phyloP scores from a whole-genome alignment of 2,113 vertebrate species.

The Pseudorasbora parva region DNA sequence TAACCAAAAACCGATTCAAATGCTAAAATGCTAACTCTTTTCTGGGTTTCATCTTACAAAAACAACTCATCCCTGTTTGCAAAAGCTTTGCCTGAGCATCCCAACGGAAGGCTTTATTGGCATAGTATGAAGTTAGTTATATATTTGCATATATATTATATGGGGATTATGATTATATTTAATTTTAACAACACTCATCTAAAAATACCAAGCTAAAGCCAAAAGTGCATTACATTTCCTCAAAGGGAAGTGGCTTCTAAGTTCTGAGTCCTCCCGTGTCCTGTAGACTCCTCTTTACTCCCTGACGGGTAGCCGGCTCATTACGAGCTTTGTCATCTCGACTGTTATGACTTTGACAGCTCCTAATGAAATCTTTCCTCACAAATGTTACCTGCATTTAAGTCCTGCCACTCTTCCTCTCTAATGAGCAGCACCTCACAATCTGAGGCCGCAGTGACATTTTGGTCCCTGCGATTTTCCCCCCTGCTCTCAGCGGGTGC shows the following conservation, averaged over 20 bases:
- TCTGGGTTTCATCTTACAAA: background rate
- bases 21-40: background rate
- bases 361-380: constrained; percentile 62
- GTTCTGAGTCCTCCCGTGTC: background rate
- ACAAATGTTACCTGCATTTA: constrained; percentile 67
- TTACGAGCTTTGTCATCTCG: constrained; percentile 55
- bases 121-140: background rate
- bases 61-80: background rate
- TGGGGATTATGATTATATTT: background rate
- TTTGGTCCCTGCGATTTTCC: constrained; percentile 68
- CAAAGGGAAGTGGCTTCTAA: background rate
- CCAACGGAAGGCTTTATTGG: background rate
- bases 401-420: constrained; percentile 60
- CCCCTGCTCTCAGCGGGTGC: constrained; percentile 58
- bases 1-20: background rate
- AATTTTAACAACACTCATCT: background rate
- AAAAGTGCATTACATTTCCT: background rate
- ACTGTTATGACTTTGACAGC: constrained; percentile 56
- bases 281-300: constrained; percentile 6
- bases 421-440: constrained; percentile 66
- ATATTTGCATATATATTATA: constrained; percentile 18
- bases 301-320: constrained; percentile 43
- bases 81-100: no score
- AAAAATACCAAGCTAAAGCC: background rate
- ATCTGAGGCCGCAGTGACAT: constrained; percentile 68